Conservation (phyloP, 1,140 invertebrate species). For the Venustaconcha ellipsiformis region DNA sequence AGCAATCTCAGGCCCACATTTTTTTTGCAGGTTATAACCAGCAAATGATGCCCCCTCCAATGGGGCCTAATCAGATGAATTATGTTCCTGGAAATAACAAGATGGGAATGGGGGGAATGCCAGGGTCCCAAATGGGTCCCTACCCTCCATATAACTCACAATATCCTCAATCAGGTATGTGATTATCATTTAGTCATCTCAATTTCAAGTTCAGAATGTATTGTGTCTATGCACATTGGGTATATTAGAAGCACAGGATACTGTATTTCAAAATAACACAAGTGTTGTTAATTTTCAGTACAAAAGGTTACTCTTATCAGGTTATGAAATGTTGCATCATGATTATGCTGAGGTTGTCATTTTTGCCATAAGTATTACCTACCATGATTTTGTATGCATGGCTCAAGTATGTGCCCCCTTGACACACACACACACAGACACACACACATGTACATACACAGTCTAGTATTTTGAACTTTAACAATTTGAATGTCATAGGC, state of each 20-base stretch:
- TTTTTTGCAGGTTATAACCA: slow-evolving; percentile 73
- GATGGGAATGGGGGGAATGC: slow-evolving; percentile 72
- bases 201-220: too few relatives aligned
- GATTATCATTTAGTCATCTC: too few relatives aligned
- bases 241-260: slow-evolving; percentile 11
- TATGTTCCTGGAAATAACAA: slow-evolving; percentile 72
- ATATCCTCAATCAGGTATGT: slow-evolving; percentile 51
- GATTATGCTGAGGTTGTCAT: slow-evolving; percentile 5
- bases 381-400: too few relatives aligned
- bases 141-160: slow-evolving; percentile 72
- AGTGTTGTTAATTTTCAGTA: not conserved
- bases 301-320: not conserved
- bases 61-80: slow-evolving; percentile 61
- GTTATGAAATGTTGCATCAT: not conserved
- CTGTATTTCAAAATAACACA: not conserved
- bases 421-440: too few relatives aligned
- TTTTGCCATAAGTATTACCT: not conserved
- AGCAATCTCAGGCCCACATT: not conserved
- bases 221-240: slow-evolving; percentile 13
- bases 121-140: slow-evolving; percentile 64
- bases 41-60: slow-evolving; percentile 74
- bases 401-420: too few relatives aligned
- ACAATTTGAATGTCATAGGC: too few relatives aligned
- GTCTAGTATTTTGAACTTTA: too few relatives aligned
- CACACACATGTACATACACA: too few relatives aligned